Percentiles rank a stretch among this genome's conserved stretches.
phyloP scores from a whole-genome alignment of 2,888 invertebrate genomes.

The Steinernema hermaphroditum region DNA sequence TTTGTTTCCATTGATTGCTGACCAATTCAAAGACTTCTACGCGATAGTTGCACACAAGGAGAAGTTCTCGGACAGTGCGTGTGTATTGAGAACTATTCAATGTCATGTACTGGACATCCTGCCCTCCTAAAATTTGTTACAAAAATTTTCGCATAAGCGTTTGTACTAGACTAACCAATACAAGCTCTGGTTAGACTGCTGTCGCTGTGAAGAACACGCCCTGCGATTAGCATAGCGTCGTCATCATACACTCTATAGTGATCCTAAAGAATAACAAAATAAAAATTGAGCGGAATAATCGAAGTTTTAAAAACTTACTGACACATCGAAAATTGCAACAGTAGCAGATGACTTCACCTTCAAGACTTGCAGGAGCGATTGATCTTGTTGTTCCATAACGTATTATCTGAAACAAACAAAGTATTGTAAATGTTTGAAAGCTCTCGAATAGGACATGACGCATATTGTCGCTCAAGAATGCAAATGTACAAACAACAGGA shows the following conservation, averaged over 20 bases:
- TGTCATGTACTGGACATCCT: constrained; percentile 45
- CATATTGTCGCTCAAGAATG: no score
- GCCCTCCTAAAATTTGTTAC: constrained; percentile 34
- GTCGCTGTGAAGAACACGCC: constrained; percentile 56
- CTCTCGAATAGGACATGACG: no score
- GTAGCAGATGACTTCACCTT: constrained; percentile 47
- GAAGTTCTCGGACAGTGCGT: constrained; percentile 48
- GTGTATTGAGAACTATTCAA: constrained; percentile 51
- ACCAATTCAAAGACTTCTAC: constrained; percentile 52
- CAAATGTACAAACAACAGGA: no score
- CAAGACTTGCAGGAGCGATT: constrained; percentile 46
- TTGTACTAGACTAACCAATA: constrained; percentile 32
- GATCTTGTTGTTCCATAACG: constrained; percentile 35
- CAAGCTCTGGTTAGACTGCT: constrained; percentile 44
- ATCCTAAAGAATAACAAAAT: constrained; percentile 41
- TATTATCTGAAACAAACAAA: background rate
- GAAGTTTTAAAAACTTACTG: constrained; percentile 40
- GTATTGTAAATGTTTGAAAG: no score
- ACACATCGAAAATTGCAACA: constrained; percentile 51
- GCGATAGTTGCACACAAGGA: constrained; percentile 39
- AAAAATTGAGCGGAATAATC: background rate
- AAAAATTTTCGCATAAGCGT: background rate
- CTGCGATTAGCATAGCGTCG: constrained; percentile 56
- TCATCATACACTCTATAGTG: constrained; percentile 52
- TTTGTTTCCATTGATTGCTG: constrained; percentile 27